Conservation (phyloP, 2,797 vertebrate species). For the Danio choprae region DNA sequence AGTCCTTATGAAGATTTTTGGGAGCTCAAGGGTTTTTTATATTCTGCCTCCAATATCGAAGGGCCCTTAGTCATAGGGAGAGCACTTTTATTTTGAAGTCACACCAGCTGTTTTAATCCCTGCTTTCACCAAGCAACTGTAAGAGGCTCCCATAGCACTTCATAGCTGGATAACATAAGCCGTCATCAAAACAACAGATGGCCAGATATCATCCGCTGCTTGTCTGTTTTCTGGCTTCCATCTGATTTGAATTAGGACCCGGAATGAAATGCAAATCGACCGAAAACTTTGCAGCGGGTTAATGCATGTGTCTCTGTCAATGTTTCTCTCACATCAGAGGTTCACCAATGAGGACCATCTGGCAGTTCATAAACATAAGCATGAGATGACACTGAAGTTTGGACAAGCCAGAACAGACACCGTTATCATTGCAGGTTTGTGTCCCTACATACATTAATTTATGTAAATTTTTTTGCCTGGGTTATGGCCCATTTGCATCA, state of each 20-base stretch:
- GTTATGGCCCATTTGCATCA: neutral
- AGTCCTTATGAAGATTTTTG: neutral
- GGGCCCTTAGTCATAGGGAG: neutral
- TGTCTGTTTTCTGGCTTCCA: conserved; percentile 11
- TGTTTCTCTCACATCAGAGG: conserved; percentile 80
- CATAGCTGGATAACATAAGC: conserved; percentile 48
- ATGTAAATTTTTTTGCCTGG: neutral
- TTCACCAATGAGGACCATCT: conserved; percentile 99
- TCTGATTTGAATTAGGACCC: conserved; percentile 32
- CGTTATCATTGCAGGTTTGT: conserved; percentile 80
- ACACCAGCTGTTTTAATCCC: conserved; percentile 42
- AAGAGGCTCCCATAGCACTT: conserved; percentile 34
- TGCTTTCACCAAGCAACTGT: conserved; percentile 34
- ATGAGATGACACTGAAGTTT: conserved; percentile 99
- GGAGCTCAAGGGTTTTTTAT: neutral
- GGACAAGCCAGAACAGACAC: conserved; percentile 86
- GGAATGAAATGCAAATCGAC: neutral
- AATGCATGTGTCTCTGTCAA: conserved; percentile 8
- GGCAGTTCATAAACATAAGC: conserved; percentile 98
- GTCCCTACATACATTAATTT: neutral
- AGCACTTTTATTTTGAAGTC: conserved; percentile 28
- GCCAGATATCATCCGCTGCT: conserved; percentile 12
- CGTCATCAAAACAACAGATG: conserved; percentile 46
- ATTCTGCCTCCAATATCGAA: too few species aligned
- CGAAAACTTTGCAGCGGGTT: neutral